Conservation (phyloP, 2,888 invertebrate species). For the Drosophila phalerata region DNA sequence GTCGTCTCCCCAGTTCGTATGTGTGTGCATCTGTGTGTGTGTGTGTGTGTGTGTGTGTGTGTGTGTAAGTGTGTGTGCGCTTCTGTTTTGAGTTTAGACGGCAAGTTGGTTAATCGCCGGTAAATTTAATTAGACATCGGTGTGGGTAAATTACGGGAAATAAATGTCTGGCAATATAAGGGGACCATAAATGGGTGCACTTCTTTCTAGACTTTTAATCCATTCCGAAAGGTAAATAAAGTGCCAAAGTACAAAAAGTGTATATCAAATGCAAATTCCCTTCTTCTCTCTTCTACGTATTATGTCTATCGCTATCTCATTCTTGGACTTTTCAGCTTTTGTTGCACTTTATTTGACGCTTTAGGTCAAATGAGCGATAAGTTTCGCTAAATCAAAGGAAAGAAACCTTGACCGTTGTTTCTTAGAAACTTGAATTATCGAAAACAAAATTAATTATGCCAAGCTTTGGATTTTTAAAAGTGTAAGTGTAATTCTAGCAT, state of each 20-base stretch:
- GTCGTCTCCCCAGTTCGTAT: conserved; percentile 61
- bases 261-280: conserved; percentile 45
- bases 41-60: neutral
- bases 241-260: conserved; percentile 30
- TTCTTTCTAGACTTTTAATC: conserved; percentile 38
- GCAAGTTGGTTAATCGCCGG: conserved; percentile 82
- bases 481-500: too few species aligned
- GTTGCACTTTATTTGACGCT: too few species aligned
- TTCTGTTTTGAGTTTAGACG: conserved; percentile 69
- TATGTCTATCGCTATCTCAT: neutral
- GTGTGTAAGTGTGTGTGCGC: conserved; percentile 24
- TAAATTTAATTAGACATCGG: conserved; percentile 79
- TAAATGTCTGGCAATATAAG: conserved; percentile 72
- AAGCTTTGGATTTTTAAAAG: too few species aligned
- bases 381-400: too few species aligned
- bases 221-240: conserved; percentile 45
- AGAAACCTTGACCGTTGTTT: too few species aligned
- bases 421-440: too few species aligned
- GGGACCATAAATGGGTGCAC: conserved; percentile 28
- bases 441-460: too few species aligned
- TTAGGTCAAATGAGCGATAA: too few species aligned
- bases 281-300: neutral
- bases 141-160: conserved; percentile 77
- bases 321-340: too few species aligned
- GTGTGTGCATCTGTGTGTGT: conserved; percentile 14